Evolutionary conservation across 2,113 vertebrate genomes (phyloP).

Genomic region (Saguinus imperator): DNA sequence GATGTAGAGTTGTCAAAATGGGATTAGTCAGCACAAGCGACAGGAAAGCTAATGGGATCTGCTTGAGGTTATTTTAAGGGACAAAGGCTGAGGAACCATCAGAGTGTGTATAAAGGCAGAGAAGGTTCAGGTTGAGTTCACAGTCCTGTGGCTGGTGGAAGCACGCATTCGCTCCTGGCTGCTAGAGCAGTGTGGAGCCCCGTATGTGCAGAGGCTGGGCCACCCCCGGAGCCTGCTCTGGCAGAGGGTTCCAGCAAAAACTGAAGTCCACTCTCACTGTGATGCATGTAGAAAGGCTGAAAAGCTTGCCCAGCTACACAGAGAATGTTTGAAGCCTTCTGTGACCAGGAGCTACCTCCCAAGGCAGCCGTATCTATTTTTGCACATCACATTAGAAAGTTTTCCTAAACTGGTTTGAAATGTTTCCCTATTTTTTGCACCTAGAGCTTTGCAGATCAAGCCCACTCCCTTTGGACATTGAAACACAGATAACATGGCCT

Average conservation of each 20-base stretch:
- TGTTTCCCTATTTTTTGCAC: neutral
- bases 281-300: neutral
- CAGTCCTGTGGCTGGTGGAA: no score
- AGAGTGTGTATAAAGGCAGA: neutral
- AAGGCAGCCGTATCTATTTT: neutral
- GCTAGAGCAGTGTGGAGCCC: no score
- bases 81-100: neutral
- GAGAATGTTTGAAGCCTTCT: neutral
- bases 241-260: neutral
- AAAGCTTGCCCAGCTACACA: neutral
- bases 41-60: neutral
- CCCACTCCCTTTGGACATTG: neutral
- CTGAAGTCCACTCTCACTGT: neutral
- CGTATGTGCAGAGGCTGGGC: rapidly evolving
- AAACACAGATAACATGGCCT: no score
- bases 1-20: neutral
- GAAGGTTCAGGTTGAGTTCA: neutral
- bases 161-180: neutral
- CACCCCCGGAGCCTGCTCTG: neutral
- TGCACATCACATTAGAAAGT: neutral
- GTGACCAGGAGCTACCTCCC: neutral
- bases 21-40: neutral
- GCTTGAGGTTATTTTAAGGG: neutral
- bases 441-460: neutral
- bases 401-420: neutral